Evolutionary conservation across 2,113 vertebrate genomes (phyloP).

Genomic region (Malaclemys terrapin): DNA sequence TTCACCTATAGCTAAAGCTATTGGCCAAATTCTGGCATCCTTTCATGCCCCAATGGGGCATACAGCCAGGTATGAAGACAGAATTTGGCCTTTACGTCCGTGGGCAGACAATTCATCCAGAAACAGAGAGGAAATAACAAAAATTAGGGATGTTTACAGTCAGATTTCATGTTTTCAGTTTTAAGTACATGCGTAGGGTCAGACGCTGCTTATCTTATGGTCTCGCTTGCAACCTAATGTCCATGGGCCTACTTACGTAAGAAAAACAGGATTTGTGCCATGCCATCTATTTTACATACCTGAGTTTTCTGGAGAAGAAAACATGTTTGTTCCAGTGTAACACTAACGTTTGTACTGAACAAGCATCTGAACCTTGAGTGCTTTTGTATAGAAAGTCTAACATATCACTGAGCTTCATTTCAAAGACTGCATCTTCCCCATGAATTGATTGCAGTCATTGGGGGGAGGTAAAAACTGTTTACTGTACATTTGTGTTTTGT

Average conservation of each 20-base stretch:
- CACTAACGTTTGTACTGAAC: neutral
- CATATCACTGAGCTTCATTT: slow-evolving; percentile 4
- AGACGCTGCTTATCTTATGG: neutral
- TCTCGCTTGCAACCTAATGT: neutral
- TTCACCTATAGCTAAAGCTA: neutral
- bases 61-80: neutral
- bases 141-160: neutral
- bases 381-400: neutral
- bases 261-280: neutral
- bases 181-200: slow-evolving; percentile 14
- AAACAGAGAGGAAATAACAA: neutral
- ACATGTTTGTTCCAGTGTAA: neutral
- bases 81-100: neutral
- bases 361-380: neutral
- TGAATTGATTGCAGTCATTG: neutral
- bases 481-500: neutral
- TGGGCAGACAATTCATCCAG: neutral
- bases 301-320: neutral
- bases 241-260: neutral
- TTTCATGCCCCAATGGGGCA: neutral
- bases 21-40: neutral
- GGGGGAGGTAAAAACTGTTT: neutral
- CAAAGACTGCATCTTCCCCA: slow-evolving; percentile 7
- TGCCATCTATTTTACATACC: neutral
- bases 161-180: neutral